Conservation (phyloP, 2,888 invertebrate genomes). For the Drosophila acutilabella region DNA sequence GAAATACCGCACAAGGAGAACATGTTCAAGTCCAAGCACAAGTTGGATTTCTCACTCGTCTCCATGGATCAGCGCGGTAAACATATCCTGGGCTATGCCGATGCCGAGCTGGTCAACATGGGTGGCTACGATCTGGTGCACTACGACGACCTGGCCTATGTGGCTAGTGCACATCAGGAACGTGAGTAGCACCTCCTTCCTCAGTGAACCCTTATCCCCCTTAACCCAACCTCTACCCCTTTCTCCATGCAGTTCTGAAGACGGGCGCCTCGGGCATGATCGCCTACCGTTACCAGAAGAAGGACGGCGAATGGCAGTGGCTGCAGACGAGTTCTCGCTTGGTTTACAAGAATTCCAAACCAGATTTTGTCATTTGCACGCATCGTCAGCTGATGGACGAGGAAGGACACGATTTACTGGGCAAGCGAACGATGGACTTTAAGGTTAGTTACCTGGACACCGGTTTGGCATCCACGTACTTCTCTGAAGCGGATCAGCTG, state of each 20-base stretch:
- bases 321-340: slow-evolving; percentile 97
- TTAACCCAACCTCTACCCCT: neutral
- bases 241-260: slow-evolving; percentile 92
- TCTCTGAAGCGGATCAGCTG: slow-evolving; percentile 93
- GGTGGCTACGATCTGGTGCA: slow-evolving; percentile 99
- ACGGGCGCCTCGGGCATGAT: slow-evolving; percentile 99
- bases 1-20: slow-evolving; percentile 99
- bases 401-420: slow-evolving; percentile 98
- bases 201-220: neutral
- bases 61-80: slow-evolving; percentile 99
- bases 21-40: slow-evolving; percentile 99
- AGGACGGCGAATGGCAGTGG: slow-evolving; percentile 98
- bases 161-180: slow-evolving; percentile 99
- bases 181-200: slow-evolving; percentile 88
- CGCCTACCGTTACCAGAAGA: slow-evolving; percentile 98
- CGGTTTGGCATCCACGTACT: slow-evolving; percentile 95
- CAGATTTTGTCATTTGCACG: slow-evolving; percentile 99
- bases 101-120: slow-evolving; percentile 94
- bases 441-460: slow-evolving; percentile 98
- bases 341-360: slow-evolving; percentile 99
- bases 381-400: slow-evolving; percentile 99
- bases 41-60: slow-evolving; percentile 97
- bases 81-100: slow-evolving; percentile 96
- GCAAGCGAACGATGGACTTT: slow-evolving; percentile 99
- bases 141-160: slow-evolving; percentile 98